Percentiles rank a stretch among this genome's conserved stretches.
Conservation (phyloP, 2,888 invertebrate species). For the Caenorhabditis imperialis region DNA sequence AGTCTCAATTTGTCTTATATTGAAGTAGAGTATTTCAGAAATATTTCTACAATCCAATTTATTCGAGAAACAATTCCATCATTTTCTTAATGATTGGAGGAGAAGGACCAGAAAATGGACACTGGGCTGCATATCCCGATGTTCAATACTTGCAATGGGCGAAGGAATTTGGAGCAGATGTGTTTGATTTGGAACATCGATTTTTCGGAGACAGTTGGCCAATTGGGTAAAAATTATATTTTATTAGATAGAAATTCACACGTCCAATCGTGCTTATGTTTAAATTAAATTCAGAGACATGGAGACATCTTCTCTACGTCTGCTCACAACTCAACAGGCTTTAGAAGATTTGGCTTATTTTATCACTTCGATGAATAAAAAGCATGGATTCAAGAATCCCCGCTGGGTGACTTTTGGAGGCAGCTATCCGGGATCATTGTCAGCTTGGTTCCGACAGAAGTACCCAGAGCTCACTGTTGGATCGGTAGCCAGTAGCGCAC, state of each 20-base stretch:
- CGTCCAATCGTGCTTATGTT: background rate
- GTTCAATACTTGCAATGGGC: constrained; percentile 67
- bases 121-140: constrained; percentile 58
- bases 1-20: no score
- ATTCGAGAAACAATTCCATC: constrained; percentile 54
- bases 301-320: constrained; percentile 55
- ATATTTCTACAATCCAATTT: constrained; percentile 67
- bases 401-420: constrained; percentile 76
- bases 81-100: constrained; percentile 73
- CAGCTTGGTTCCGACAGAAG: constrained; percentile 69
- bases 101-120: constrained; percentile 61
- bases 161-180: constrained; percentile 58
- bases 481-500: constrained; percentile 66
- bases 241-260: no score
- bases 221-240: no score
- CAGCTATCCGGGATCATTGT: constrained; percentile 69
- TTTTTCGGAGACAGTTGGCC: constrained; percentile 68
- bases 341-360: constrained; percentile 65
- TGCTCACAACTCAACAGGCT: constrained; percentile 65
- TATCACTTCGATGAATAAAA: constrained; percentile 64
- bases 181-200: constrained; percentile 67
- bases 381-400: constrained; percentile 64
- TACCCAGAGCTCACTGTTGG: constrained; percentile 68
- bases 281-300: constrained; percentile 52
- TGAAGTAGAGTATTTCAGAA: no score